Base-by-base conservation (phyloP, 1,140 invertebrate species). In the Lethocerus indicus region DNA sequence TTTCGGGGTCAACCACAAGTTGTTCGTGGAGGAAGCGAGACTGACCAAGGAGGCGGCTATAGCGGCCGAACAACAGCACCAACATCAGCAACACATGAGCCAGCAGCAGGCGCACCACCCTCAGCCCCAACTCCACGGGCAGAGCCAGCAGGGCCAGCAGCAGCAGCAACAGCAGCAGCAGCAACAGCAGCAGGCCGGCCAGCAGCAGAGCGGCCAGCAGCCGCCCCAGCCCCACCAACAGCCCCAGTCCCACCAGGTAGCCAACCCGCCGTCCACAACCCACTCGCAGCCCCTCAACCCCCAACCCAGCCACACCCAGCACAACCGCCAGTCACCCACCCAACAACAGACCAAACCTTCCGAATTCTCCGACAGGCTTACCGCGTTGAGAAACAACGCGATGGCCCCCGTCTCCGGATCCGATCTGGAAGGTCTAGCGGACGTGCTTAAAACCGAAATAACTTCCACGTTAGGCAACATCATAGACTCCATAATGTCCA, bases 401-500 rank as follows among this genome's bases (percentile, higher is more conserved):
- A 65, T 74, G 41, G 73, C 72, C 47, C 68, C 78, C 26, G 72
- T 79, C 53, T 77, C 76, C 1, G 78, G 76, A 23, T 71, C 78
- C 14, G 87, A 91, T 60, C 68, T 92, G 1, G 86, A 93, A 65
- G 81, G 83, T 42, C 68, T 93, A 37, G 85, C 87, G 5, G 87
- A 93, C 57, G 78, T 83, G 39, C 71, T 94, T 1, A 94, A 94
- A 67, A 79, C 77, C 29, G 89, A 94, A 71, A 84, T 94, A 50
- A 82, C 81, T 14, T 76, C 85, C 46, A 87, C 83, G 4, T 63
- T 91, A 37, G 76, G 80, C 4, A 82, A 79, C 50, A 68, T 92
- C n/a, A 87, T 94, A 51, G 90, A 94, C 64, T 83, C 79, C 9
- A 85, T 91, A 45, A 74, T 94, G 39, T 78, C 78, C 14, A 75